These are phyloP conservation scores for Ceratothoa steindachneri DNA, from an alignment of 2,888 invertebrate species.

Conservation along the genomic window DNA sequence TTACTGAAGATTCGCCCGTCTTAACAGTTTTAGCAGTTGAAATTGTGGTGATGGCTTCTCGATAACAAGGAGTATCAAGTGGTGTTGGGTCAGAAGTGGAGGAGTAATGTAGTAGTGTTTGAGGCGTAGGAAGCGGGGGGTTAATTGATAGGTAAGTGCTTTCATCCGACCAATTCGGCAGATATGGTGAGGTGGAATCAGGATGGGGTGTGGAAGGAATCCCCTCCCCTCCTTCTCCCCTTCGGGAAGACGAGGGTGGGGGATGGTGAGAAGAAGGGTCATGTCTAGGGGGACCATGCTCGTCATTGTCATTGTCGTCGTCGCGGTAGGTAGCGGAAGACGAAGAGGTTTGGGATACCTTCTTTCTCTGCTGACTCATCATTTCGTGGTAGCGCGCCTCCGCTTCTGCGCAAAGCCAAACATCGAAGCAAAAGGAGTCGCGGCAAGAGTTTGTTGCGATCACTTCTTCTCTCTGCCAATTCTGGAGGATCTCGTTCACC, in stretches of 20 bases:
- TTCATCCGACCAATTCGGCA: constrained; percentile 45
- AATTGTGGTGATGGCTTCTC: neutral
- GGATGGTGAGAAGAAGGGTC: constrained; percentile 26
- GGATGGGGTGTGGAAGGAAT: constrained; percentile 11
- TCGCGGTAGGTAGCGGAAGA: constrained; percentile 4
- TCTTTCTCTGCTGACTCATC: constrained; percentile 27
- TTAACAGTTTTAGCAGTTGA: neutral
- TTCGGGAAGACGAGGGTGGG: neutral
- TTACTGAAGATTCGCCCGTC: neutral
- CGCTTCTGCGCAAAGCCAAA: constrained; percentile 37
- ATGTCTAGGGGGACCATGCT: constrained; percentile 10
- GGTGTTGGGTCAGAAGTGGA: neutral
- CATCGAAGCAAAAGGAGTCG: constrained; percentile 30
- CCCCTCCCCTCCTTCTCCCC: neutral
- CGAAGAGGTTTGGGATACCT: constrained; percentile 20
- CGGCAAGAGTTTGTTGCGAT: constrained; percentile 20
- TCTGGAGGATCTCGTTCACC: constrained; percentile 37
- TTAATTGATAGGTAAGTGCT: constrained; percentile 44
- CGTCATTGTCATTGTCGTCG: constrained; percentile 33
- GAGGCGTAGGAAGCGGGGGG: neutral
- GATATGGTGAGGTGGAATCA: constrained; percentile 19
- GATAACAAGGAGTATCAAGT: neutral
- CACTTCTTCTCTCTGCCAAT: constrained; percentile 39
- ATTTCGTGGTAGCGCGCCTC: constrained; percentile 41
- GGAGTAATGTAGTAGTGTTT: neutral